Evolutionary conservation across 2,113 vertebrate species (phyloP).

Genomic region (Scalopus aquaticus): DNA sequence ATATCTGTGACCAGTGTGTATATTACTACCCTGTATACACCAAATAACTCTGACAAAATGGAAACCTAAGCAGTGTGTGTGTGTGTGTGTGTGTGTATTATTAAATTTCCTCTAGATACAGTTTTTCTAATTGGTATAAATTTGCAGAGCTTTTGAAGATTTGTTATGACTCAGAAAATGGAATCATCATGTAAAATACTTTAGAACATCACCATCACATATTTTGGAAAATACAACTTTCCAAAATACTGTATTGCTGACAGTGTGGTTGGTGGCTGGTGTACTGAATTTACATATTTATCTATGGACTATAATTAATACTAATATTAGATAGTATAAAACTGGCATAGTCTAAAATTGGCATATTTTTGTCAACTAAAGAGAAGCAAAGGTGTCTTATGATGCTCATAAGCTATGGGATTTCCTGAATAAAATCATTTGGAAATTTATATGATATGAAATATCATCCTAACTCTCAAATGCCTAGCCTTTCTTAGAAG

Average conservation of each 20-base stretch:
- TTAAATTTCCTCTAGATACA: neutral
- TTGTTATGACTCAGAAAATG: neutral
- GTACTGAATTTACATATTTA: neutral
- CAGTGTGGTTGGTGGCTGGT: neutral
- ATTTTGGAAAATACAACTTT: neutral
- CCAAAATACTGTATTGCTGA: neutral
- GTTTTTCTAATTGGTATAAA: neutral
- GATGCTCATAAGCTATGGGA: neutral
- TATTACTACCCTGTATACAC: neutral
- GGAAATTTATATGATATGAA: slow-evolving; percentile 22
- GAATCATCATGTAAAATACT: neutral
- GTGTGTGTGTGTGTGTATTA: neutral
- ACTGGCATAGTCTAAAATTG: neutral
- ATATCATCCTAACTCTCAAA: slow-evolving; percentile 12
- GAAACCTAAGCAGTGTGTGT: neutral
- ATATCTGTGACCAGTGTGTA: neutral
- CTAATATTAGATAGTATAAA: neutral
- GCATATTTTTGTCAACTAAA: neutral
- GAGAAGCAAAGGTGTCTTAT: neutral
- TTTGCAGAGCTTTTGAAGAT: neutral
- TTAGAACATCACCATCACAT: neutral
- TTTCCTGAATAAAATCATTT: neutral
- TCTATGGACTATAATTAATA: neutral
- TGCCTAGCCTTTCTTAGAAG: slow-evolving; percentile 43
- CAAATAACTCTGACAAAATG: neutral